These are phyloP conservation scores for Halcyon malimbica DNA, from an alignment of 2,113 vertebrate genomes.

Conservation along the genomic window DNA sequence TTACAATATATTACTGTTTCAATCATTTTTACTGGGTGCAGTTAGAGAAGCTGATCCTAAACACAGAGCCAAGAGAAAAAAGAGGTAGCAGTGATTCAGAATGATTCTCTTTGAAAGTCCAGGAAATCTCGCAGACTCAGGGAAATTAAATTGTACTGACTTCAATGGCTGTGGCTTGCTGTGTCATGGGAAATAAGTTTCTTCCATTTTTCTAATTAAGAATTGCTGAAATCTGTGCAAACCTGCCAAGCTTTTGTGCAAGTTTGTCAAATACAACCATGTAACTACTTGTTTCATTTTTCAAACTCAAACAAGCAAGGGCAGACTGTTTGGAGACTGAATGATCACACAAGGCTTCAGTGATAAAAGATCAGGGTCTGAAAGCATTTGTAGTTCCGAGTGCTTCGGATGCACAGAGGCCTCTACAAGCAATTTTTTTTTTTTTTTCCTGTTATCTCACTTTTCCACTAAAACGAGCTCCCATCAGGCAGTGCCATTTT, in stretches of 20 bases:
- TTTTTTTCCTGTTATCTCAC: conserved; percentile 42
- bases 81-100: background rate
- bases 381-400: conserved; percentile 15
- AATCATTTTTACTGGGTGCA: background rate
- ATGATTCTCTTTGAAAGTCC: background rate
- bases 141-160: background rate
- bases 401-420: background rate
- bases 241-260: background rate
- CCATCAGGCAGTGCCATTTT: conserved; percentile 32
- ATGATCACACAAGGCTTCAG: conserved; percentile 46
- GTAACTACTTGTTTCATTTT: conserved; percentile 8
- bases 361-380: conserved; percentile 62
- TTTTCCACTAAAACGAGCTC: conserved; percentile 51
- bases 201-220: background rate
- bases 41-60: background rate
- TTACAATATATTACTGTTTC: background rate
- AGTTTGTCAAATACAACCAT: background rate
- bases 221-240: conserved; percentile 19
- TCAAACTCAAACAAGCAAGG: conserved; percentile 29
- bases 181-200: background rate
- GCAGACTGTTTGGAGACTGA: conserved; percentile 21
- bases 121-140: background rate
- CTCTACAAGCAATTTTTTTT: conserved; percentile 12
- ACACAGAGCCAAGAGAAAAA: background rate
- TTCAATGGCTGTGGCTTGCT: background rate